A percentile compares a stretch with the other conserved stretches of the same genome.
These are phyloP conservation scores for Nibea coibor DNA, from an alignment of 2,113 vertebrate genomes.

Conservation along the genomic window DNA sequence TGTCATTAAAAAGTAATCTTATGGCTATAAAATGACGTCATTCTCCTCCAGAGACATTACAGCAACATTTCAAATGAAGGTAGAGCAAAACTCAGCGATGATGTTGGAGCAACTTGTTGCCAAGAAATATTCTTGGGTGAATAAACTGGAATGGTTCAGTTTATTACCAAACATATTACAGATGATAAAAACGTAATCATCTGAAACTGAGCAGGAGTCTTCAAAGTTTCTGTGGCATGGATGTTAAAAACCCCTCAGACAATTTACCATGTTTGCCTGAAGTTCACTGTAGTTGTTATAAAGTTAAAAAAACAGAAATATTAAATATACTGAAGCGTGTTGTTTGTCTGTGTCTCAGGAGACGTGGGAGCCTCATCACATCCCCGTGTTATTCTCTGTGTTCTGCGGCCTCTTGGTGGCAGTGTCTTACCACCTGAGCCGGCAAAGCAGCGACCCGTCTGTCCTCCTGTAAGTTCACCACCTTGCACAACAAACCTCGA, in stretches of 20 bases:
- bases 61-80: neutral
- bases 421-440: conserved; percentile 96
- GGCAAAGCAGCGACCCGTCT: conserved; percentile 97
- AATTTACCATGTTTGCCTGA: neutral
- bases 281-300: no score
- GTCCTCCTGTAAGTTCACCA: conserved; percentile 93
- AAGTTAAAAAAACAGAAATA: no score
- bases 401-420: conserved; percentile 98
- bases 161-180: neutral
- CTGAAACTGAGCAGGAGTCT: neutral
- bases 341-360: conserved; percentile 82
- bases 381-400: conserved; percentile 97
- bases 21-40: neutral
- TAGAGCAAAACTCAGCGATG: neutral
- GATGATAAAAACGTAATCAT: neutral
- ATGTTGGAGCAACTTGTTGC: neutral
- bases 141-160: neutral
- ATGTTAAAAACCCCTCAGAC: no score
- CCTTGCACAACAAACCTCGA: neutral
- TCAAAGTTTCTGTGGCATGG: neutral
- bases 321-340: neutral
- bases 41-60: neutral
- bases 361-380: conserved; percentile 97
- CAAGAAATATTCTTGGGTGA: neutral
- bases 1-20: neutral